Base-by-base conservation (phyloP, 2,888 invertebrate species). In the Habrosyne pyritoides region DNA sequence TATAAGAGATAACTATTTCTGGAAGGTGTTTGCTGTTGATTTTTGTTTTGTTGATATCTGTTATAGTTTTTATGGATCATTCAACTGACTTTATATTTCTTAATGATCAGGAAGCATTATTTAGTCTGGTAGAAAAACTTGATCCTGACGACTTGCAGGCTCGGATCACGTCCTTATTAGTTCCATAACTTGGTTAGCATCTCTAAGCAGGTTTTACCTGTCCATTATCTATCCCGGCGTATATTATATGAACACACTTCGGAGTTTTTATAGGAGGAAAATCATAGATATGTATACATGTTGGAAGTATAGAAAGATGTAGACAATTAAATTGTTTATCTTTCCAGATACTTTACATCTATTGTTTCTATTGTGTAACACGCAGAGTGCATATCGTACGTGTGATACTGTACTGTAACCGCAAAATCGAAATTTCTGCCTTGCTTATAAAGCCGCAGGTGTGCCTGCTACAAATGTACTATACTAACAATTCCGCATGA, bases 381-480 rank as follows among this genome's bases (percentile, higher is more conserved):
- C n/a, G n/a, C 53, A 56, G 50, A 64, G 55, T 63, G 64, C 66
- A 68, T 73, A 71, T 68, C 69, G 73, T 74, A 59, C 54, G 54
- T 53, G 49, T 33, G 10, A 33, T 33, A 33, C 33, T 33, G 33
- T 12, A 33, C 53, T 49, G 53, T 55, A 57, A 75, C 73, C 76
- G 59, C 74, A 73, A 67, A 68, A 67, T 71, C 61, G 54, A 55
- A 66, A 71, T 61, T 56, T 53, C 54, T 61, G 60, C 61, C 60
- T 56, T 66, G 56, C 63, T 66, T 56, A 54, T 56, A 54, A 53
- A 53, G 46, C 36, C 52, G 10, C 14, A 52, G 30, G 30, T 12
- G 12, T 12, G n/a, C n/a, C n/a, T n/a, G n/a, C n/a, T n/a, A n/a
- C n/a, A n/a, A n/a, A n/a, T n/a, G 30, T 51, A 21, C 21, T 24